A percentile compares a stretch with the other conserved stretches of the same genome.
phyloP scores from a whole-genome alignment of 2,888 invertebrate species.

The Chouioia cunea region DNA sequence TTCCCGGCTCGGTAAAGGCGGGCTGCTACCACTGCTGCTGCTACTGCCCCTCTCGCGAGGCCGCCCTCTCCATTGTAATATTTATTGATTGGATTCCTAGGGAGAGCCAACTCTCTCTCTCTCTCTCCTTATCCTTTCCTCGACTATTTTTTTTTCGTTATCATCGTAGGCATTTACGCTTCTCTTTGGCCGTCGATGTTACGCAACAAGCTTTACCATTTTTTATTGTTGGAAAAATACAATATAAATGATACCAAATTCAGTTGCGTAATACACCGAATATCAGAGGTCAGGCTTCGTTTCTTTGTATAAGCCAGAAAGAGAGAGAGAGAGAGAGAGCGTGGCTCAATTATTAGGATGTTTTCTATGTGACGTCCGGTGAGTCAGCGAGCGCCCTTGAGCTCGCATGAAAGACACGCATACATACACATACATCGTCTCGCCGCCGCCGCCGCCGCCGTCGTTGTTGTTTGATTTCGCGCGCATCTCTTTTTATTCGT shows the following conservation, averaged over 20 bases:
- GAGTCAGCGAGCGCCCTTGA: slow-evolving; percentile 60
- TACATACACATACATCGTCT: neutral
- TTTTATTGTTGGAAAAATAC: neutral
- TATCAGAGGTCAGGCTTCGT: no score
- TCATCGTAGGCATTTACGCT: slow-evolving; percentile 31
- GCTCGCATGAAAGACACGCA: slow-evolving; percentile 54
- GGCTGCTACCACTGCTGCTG: slow-evolving; percentile 57
- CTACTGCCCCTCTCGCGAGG: slow-evolving; percentile 59
- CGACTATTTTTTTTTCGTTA: neutral
- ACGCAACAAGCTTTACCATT: neutral
- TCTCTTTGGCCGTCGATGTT: slow-evolving; percentile 10
- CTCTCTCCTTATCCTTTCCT: slow-evolving; percentile 15
- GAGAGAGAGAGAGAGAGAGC: neutral
- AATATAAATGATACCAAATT: slow-evolving; percentile 24
- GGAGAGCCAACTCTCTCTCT: slow-evolving; percentile 56
- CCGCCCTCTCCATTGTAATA: slow-evolving; percentile 68
- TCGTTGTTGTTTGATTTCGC: neutral
- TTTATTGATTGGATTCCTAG: slow-evolving; percentile 68
- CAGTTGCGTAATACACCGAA: slow-evolving; percentile 20
- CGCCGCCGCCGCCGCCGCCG: no score
- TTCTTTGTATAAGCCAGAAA: no score
- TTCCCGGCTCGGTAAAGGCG: slow-evolving; percentile 55
- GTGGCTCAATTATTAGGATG: slow-evolving; percentile 55
- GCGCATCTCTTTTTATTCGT: neutral
- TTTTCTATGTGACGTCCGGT: slow-evolving; percentile 60